Base-by-base conservation (phyloP, 2,888 invertebrate genomes). In the Apotomis betuletana region DNA sequence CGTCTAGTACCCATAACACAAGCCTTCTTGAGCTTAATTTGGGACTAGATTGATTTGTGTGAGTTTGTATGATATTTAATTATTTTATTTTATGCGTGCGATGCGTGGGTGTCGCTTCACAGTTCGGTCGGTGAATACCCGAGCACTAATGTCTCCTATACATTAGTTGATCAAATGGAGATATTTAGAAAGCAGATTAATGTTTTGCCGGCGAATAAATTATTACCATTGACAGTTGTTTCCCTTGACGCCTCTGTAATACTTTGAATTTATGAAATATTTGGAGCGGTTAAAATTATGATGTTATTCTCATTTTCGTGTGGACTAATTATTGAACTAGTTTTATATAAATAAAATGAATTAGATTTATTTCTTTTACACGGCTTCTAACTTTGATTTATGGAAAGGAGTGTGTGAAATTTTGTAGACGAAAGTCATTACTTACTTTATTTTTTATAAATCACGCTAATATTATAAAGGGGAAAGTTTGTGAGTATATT, bases 151-250 rank as follows among this genome's bases (percentile, higher is more conserved):
- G 38, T 27, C 12, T 36, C 15, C 57, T 57, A 64, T 58, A 54
- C 38, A 60, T 44, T 9, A 41, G 51, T 67, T 67, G 27, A 71
- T 67, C 55, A 60, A 61, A 61, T 67, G 67, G 58, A 38, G 61
- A 61, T 61, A 71, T 71, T 67, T 71, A 67, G 57, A 60, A 60
- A 58, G 5, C 4, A 61, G 27, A 71, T 61, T 61, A 71, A 67
- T 71, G 6, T 27, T 59, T 60, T 36, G 49, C 55, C n/a, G 13
- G 55, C 8, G 41, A 52, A 51, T 41, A 71, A 71, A 67, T 71
- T 67, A 67, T 60, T 4, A 38, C 55, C 5, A 41, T 60, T 70
- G 67, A 67, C 67, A 57, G 38, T 55, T 10, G 57, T 57, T 57
- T 70, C 65, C 59, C 59, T 5, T 46, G 36, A 10, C 49, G 55